Evolutionary conservation across 2,888 invertebrate species (phyloP).

Genomic region (Anodontia alba): DNA sequence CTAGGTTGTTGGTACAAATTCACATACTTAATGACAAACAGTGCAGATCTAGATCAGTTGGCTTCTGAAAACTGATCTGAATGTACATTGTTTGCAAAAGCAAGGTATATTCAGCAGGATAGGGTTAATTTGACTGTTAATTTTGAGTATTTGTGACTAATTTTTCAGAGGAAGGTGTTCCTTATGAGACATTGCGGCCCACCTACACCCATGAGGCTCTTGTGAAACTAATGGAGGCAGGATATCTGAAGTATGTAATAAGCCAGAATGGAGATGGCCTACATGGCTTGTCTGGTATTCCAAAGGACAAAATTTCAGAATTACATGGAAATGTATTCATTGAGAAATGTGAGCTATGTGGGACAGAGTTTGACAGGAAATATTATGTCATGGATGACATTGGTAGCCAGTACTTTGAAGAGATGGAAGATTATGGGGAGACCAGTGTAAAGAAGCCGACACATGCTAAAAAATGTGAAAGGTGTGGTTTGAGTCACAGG

Average conservation of each 20-base stretch:
- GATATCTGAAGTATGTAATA: slow-evolving; percentile 73
- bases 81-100: too few relatives aligned
- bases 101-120: too few relatives aligned
- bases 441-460: slow-evolving; percentile 70
- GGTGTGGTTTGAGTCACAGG: slow-evolving; percentile 76
- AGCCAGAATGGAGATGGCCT: slow-evolving; percentile 83
- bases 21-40: too few relatives aligned
- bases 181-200: slow-evolving; percentile 77
- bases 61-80: too few relatives aligned
- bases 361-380: slow-evolving; percentile 64
- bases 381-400: slow-evolving; percentile 77
- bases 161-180: slow-evolving; percentile 64
- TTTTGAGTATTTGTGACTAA: too few relatives aligned
- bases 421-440: slow-evolving; percentile 74
- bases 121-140: too few relatives aligned
- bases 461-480: slow-evolving; percentile 72
- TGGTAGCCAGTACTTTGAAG: slow-evolving; percentile 78
- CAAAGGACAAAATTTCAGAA: slow-evolving; percentile 72
- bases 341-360: slow-evolving; percentile 78
- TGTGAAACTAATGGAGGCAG: slow-evolving; percentile 65
- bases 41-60: too few relatives aligned
- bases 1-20: too few relatives aligned
- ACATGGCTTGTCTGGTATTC: slow-evolving; percentile 75
- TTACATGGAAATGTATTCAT: slow-evolving; percentile 81
- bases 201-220: slow-evolving; percentile 81